Evolutionary conservation across 2,888 invertebrate species (phyloP).

Genomic region (Hetaerina titia): DNA sequence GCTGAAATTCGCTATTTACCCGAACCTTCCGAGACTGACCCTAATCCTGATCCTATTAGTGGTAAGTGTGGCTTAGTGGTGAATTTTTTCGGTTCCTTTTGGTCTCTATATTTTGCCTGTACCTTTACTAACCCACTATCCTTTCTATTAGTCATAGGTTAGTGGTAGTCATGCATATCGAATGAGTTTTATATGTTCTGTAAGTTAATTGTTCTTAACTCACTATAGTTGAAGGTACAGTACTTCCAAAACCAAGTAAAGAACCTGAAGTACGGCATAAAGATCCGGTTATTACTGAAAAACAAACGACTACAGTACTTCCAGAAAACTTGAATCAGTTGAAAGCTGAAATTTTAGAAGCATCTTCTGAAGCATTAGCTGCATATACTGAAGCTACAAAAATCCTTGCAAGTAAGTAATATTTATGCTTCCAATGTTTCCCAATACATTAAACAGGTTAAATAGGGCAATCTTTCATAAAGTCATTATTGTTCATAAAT

Average conservation of each 20-base stretch:
- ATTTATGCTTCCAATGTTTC: background rate
- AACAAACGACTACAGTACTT: background rate
- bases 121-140: background rate
- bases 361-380: constrained; percentile 48
- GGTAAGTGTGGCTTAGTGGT: constrained; percentile 37
- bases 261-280: background rate
- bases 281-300: constrained; percentile 19
- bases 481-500: too few species aligned
- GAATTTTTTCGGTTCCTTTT: background rate
- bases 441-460: background rate
- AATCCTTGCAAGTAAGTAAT: constrained; percentile 44
- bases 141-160: background rate
- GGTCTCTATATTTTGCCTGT: background rate
- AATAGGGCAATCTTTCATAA: too few species aligned
- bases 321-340: constrained; percentile 39
- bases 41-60: constrained; percentile 43
- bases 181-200: too few species aligned
- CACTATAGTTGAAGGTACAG: constrained; percentile 40
- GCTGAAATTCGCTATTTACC: constrained; percentile 42
- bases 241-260: constrained; percentile 18
- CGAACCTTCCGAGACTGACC: constrained; percentile 44
- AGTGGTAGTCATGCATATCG: background rate
- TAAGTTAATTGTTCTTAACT: background rate
- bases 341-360: background rate
- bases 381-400: constrained; percentile 42